Evolutionary conservation across 2,113 vertebrate genomes (phyloP), one percentile per base, ranked within the genome.

Genomic region (Calypte anna): DNA sequence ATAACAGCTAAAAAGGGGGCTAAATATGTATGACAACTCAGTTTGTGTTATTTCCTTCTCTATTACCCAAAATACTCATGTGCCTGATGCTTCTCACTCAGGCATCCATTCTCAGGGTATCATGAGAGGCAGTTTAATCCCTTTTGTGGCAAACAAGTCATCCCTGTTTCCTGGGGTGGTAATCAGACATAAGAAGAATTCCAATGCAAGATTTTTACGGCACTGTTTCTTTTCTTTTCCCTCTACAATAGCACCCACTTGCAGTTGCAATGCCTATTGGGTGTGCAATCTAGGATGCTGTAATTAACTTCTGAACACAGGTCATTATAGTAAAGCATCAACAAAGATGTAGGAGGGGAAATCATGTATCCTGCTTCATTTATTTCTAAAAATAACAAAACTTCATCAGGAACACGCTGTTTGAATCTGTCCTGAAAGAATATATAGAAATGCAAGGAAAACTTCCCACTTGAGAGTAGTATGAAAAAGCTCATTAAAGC

Each of bases 301-400:
- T 94, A 97, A 98, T 98, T 97, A 98, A 85, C 92, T 96, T 96
- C 61, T 61, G 72, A 97, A 91, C 77, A 61, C 63, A 44, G 25
- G 43, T 96, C 91, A 96, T 97, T 96, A 90, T 86, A 92, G 93
- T 87, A 95, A 97, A 94, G 75, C 87, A 94, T 68, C 96, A 95
- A 86, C 94, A 91, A 96, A 96, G 33, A 54, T 62, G 94, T 92
- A 78, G 94, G 94, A 96, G 88, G 91, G 75, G 57, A 95, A 95
- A 95, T 79, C 21, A 93, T 94, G 72, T 72, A 91, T 80, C 92
- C 76, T 90, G 85, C 82, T 89, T 95, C 31, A 14, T 96, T 94
- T 70, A 79, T n/a, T 87, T 91, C 96, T 96, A 95, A 97, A 97
- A 97, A 97, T 96, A 97, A 94, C 91, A 88, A 86, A n/a, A 87